Conservation (phyloP, 2,797 vertebrate genomes). For the Malacoraja senta region DNA sequence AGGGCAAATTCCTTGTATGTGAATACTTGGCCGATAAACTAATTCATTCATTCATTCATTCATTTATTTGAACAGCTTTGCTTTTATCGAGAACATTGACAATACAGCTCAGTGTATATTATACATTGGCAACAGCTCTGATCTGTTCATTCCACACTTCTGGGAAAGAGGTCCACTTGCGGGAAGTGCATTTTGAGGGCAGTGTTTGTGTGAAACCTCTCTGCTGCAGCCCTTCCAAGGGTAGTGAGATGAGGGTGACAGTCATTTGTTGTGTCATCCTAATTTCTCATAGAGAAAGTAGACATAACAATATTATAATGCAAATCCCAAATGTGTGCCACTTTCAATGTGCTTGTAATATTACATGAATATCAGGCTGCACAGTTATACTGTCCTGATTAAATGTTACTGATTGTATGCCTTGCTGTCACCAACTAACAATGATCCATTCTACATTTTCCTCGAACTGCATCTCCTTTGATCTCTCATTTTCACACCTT, state of each 20-base stretch:
- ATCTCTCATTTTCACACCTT: too few relatives aligned
- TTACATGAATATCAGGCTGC: neutral
- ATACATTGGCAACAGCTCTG: neutral
- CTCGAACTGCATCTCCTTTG: too few relatives aligned
- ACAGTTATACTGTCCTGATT: neutral
- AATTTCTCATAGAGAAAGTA: neutral
- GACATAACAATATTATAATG: neutral
- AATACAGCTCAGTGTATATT: neutral
- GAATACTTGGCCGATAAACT: too few relatives aligned
- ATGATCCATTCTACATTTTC: too few relatives aligned
- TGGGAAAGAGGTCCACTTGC: neutral
- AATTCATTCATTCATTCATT: too few relatives aligned
- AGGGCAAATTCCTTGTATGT: too few relatives aligned
- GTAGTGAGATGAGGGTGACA: neutral
- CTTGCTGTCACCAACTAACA: too few relatives aligned
- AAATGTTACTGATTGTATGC: too few relatives aligned
- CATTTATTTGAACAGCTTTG: neutral
- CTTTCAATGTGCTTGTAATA: neutral
- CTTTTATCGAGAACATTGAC: neutral
- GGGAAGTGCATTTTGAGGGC: neutral
- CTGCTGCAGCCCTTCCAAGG: neutral
- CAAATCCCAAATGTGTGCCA: neutral
- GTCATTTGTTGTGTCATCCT: neutral
- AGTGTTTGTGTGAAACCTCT: neutral
- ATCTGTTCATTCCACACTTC: neutral